Base-by-base conservation (phyloP, 2,113 vertebrate genomes). In the Perognathus longimembris region DNA sequence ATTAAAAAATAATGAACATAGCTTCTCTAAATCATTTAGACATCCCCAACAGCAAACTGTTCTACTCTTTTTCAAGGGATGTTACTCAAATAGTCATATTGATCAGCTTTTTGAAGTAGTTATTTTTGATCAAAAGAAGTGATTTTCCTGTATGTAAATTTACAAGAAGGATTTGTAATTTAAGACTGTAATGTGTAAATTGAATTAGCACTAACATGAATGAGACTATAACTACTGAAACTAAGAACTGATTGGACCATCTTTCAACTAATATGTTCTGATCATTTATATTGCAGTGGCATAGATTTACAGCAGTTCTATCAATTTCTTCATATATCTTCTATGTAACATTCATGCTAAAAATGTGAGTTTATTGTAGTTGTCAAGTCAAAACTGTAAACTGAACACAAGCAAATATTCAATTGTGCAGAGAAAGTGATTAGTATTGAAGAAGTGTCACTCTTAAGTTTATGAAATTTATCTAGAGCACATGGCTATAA, bases 371-470 rank as follows among this genome's bases (percentile, higher is more conserved):
- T 81, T 87, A 22, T 54, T 87, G n/a, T 71, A 88, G 26, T 70
- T 88, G 17, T 81, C 32, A 82, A 38, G 50, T 74, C 26, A 88
- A 81, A 61, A 87, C 40, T 71, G 80, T 83, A 92, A 89, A 71
- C 54, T 73, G 30, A 89, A 67, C 17, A 57, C 12, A 82, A 80
- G 30, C 21, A 89, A 81, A 38, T 84, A 78, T 74, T 77, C 81
- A 42, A 73, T 78, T 92, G 24, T 79, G 22, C 88, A 45, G 15
- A 67, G 63, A 69, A 92, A 6, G 22, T 77, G 8, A 40, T 63
- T 88, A 14, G 28, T 90, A 59, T 78, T 64, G 5, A 92, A 40
- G 17, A 45, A 26, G 15, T 71, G 40, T 76, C n/a, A 77, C 64
- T 74, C 89, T 61, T 86, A 45, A 59, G 54, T 59, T 78, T 87